Conservation (phyloP, 2,113 vertebrate species). For the Columba janthina region DNA sequence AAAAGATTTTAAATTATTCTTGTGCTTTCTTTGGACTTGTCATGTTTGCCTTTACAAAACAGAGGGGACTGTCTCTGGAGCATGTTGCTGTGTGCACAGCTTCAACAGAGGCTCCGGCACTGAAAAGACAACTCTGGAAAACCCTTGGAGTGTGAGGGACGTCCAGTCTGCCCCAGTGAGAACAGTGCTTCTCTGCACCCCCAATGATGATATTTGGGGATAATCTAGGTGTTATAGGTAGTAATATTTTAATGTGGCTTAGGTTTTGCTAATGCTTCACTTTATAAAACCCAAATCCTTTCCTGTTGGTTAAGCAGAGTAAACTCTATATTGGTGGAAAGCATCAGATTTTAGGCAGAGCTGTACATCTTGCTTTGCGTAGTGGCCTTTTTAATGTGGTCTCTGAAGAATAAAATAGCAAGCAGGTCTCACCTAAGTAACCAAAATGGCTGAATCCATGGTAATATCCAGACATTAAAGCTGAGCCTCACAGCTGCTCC, state of each 20-base stretch:
- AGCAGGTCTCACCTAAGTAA: not conserved
- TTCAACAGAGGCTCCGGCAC: not conserved
- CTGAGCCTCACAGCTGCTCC: not conserved
- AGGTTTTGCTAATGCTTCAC: not conserved
- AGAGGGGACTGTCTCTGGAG: not conserved
- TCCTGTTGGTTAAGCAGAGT: not conserved
- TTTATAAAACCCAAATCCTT: not conserved
- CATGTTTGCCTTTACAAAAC: not conserved
- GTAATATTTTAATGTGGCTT: not conserved
- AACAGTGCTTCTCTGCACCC: not conserved
- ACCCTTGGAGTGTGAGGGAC: not conserved
- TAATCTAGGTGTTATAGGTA: not conserved
- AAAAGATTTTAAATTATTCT: not conserved
- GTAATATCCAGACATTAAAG: not conserved
- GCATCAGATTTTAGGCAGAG: not conserved
- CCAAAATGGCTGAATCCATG: not conserved
- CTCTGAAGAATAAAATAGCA: not conserved
- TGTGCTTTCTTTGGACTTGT: not conserved
- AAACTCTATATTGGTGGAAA: not conserved
- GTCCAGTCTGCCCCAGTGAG: not conserved
- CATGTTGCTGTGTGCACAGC: not conserved
- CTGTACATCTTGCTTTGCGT: not conserved
- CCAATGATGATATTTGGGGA: not conserved
- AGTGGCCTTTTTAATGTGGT: not conserved
- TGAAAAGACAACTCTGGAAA: not conserved